Percentiles rank a stretch among this genome's conserved stretches.
Conservation (phyloP, 1,140 invertebrate genomes). For the Apis dorsata region DNA sequence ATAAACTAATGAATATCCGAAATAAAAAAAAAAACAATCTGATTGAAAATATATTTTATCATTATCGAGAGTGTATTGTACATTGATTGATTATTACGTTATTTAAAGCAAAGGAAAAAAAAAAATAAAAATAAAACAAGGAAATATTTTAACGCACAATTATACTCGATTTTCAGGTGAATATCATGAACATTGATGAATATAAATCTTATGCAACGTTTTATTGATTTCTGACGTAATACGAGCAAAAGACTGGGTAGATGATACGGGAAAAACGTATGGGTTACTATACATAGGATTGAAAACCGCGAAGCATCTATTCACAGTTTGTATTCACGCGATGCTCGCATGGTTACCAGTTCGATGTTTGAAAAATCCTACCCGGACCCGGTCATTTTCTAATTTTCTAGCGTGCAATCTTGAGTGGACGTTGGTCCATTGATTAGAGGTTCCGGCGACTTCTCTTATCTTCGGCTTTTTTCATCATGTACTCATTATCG, state of each 20-base stretch:
- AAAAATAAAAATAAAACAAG: too few relatives aligned
- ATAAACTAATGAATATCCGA: too few relatives aligned
- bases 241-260: neutral
- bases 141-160: too few relatives aligned
- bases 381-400: neutral
- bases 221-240: slow-evolving; percentile 28
- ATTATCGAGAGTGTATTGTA: too few relatives aligned
- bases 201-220: slow-evolving; percentile 11
- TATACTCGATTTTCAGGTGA: too few relatives aligned
- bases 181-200: neutral
- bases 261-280: neutral
- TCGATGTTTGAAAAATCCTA: neutral
- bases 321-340: neutral
- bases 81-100: too few relatives aligned
- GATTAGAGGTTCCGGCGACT: slow-evolving; percentile 26
- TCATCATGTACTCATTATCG: neutral
- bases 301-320: neutral
- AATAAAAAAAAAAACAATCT: too few relatives aligned
- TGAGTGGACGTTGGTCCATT: slow-evolving; percentile 9
- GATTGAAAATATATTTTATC: too few relatives aligned
- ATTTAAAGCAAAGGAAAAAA: too few relatives aligned
- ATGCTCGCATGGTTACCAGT: neutral
- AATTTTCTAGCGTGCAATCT: slow-evolving; percentile 20
- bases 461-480: slow-evolving; percentile 6
- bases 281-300: neutral